phyloP scores from a whole-genome alignment of 2,113 vertebrate genomes.

The Melanotaenia duboulayi region DNA sequence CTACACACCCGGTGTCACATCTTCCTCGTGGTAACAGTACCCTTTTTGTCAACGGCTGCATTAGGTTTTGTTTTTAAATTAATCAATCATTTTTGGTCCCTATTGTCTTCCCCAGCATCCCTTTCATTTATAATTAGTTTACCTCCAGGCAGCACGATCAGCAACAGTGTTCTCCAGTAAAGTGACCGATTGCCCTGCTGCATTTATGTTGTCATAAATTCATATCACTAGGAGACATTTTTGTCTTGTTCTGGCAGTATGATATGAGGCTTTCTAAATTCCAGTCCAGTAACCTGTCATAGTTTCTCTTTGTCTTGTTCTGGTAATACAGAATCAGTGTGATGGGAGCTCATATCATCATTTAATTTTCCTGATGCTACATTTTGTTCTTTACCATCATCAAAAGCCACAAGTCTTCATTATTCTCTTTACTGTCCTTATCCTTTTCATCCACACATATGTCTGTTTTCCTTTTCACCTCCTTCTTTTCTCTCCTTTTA shows the following conservation, averaged over 20 bases:
- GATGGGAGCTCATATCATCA: slow-evolving; percentile 40
- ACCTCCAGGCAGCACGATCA: slow-evolving; percentile 36
- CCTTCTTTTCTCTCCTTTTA: background rate
- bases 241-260: slow-evolving; percentile 41
- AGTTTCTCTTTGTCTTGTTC: slow-evolving; percentile 35
- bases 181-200: slow-evolving; percentile 21
- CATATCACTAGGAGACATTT: slow-evolving; percentile 56
- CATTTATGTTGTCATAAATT: slow-evolving; percentile 56
- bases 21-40: slow-evolving; percentile 3
- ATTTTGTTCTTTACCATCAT: background rate
- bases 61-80: slow-evolving; percentile 38
- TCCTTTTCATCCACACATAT: background rate
- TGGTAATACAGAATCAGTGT: slow-evolving; percentile 20
- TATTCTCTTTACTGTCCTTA: slow-evolving; percentile 6
- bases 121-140: slow-evolving; percentile 15
- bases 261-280: slow-evolving; percentile 42
- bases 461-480: slow-evolving; percentile 4
- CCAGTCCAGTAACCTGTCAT: slow-evolving; percentile 59
- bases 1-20: background rate
- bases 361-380: slow-evolving; percentile 21
- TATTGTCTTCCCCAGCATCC: slow-evolving; percentile 1
- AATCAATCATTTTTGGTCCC: slow-evolving; percentile 29
- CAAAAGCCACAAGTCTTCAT: slow-evolving; percentile 16
- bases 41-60: slow-evolving; percentile 33
- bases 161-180: slow-evolving; percentile 22